Base-by-base conservation (phyloP, 2,797 vertebrate genomes). In the Triplophysa yarkandensis region DNA sequence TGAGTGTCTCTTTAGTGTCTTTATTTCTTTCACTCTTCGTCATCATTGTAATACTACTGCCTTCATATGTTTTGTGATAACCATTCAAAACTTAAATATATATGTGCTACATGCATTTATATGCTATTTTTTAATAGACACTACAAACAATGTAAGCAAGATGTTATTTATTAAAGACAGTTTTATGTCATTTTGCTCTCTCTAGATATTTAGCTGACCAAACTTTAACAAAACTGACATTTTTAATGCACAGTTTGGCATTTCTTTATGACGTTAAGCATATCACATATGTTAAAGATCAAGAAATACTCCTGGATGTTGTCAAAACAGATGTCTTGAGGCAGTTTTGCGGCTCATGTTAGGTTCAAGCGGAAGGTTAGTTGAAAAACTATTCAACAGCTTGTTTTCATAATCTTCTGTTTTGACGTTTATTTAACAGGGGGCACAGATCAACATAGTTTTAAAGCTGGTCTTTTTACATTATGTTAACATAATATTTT, bases 1-100 rank as follows among this genome's bases (percentile, higher is more conserved):
- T 23, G 61, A 77, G 80, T 65, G 71, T 67, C 66, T 69, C 19
- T 30, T 21, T 48, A 66, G 5, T 36, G 27, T 61, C 41, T 34
- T 23, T 34, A 23, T 61, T 13, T 65, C 28, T 11, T 30, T 11
- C 11, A 10, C 16, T 41, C 6, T 32, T 9, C 7, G 2, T 25
- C 25, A 27, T 30, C n/a, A 41, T 2, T 43, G 23, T 13, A n/a
- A n/a, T n/a, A n/a, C n/a, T 1, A 61, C 8, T 1, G 14, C 8
- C 28, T 71, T 41, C 13, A 17, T 43, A 43, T 43, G 14, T 43
- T 14, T 9, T 16, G 41, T 16, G 41, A 43, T 43, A 5, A 5
- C 14, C 1, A 16, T 17, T 43, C 5, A 2, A 43, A 68, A 17
- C 27, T 68, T 57, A 4, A 41, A 36, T 60, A 10, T 30, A 69